Conservation (phyloP, 1,140 invertebrate genomes). For the Pogonognathellus flavescens region DNA sequence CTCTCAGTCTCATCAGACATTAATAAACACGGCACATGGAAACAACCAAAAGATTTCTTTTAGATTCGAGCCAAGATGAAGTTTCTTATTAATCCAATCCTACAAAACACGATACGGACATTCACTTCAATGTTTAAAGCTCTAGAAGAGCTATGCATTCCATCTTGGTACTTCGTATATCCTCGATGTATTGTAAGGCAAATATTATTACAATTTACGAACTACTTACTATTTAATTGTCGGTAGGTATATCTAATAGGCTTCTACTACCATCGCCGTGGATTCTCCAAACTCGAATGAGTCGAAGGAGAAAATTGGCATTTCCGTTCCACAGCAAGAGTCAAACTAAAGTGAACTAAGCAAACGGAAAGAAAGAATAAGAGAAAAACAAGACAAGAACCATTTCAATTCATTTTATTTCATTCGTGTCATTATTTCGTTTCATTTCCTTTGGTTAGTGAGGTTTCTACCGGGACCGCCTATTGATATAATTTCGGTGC, state of each 20-base stretch:
- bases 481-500: conserved; percentile 66
- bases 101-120: background rate
- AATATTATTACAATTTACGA: too few relatives aligned
- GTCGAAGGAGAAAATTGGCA: conserved; percentile 38
- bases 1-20: too few relatives aligned
- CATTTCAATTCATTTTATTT: conserved; percentile 28
- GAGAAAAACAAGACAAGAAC: conserved; percentile 54
- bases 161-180: too few relatives aligned
- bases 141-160: too few relatives aligned
- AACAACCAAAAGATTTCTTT: too few relatives aligned
- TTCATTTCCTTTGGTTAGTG: conserved; percentile 58
- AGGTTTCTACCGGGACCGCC: conserved; percentile 58
- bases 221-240: too few relatives aligned
- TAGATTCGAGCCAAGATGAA: background rate
- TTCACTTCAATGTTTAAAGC: background rate
- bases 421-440: conserved; percentile 37
- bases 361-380: conserved; percentile 40
- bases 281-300: background rate
- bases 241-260: too few relatives aligned
- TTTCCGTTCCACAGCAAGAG: conserved; percentile 61
- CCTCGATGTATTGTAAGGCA: too few relatives aligned
- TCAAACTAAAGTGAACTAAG: conserved; percentile 17
- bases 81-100: conserved; percentile 10
- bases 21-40: background rate
- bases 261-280: too few relatives aligned